phyloP scores from a whole-genome alignment of 1,140 invertebrate species.

The Caenorhabditis brenneri region DNA sequence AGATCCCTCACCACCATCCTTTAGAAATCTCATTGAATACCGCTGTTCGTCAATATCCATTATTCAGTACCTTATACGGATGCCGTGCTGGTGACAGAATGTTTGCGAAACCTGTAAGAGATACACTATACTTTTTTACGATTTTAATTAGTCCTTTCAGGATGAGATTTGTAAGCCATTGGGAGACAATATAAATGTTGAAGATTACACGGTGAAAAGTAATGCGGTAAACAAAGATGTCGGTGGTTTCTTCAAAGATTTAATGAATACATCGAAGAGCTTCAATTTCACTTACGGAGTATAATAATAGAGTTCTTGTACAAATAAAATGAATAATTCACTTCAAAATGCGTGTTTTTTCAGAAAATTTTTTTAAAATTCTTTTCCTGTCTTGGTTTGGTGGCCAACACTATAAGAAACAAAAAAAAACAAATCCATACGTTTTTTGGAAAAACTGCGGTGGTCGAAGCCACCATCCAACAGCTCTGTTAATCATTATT shows the following conservation, averaged over 20 bases:
- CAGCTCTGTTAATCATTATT: neutral
- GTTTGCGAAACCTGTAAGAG: constrained; percentile 10
- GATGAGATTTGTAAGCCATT: constrained; percentile 16
- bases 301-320: neutral
- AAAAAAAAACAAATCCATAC: neutral
- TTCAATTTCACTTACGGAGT: constrained; percentile 13
- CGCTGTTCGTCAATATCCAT: neutral
- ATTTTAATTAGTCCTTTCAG: neutral
- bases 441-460: too few species aligned
- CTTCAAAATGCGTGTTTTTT: too few species aligned
- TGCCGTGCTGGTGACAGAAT: neutral
- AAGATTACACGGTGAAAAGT: constrained; percentile 14
- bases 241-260: constrained; percentile 10
- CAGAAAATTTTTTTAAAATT: neutral
- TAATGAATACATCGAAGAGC: neutral
- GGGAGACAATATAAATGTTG: neutral
- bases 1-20: constrained; percentile 8
- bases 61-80: constrained; percentile 6
- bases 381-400: neutral
- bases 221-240: constrained; percentile 4
- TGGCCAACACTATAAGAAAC: neutral
- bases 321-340: neutral
- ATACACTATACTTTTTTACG: neutral
- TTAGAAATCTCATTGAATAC: constrained; percentile 14
- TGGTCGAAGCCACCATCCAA: neutral